phyloP scores from a whole-genome alignment of 2,888 invertebrate species.

The Orthosia gracilis region DNA sequence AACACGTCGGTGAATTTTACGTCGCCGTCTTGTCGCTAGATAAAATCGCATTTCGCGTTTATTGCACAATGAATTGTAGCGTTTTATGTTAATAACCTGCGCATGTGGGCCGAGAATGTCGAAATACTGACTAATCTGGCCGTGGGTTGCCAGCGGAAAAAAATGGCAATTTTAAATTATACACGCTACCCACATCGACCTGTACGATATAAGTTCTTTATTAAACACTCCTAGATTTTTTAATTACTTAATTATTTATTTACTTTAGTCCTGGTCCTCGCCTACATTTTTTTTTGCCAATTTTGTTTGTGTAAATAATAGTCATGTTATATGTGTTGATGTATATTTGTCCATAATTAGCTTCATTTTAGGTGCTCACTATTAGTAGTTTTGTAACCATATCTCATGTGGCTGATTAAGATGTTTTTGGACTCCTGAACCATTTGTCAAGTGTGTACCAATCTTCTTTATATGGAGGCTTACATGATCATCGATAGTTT shows the following conservation, averaged over 20 bases:
- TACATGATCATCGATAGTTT: conserved; percentile 53
- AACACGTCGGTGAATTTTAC: conserved; percentile 75
- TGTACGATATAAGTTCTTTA: conserved; percentile 80
- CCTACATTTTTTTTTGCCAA: conserved; percentile 74
- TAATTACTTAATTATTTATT: conserved; percentile 89
- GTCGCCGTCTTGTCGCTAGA: conserved; percentile 82
- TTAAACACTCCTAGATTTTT: conserved; percentile 83
- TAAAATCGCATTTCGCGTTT: conserved; percentile 88
- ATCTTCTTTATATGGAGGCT: conserved; percentile 52
- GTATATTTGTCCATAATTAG: conserved; percentile 55
- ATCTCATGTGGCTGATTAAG: conserved; percentile 73
- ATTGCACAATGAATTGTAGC: conserved; percentile 89
- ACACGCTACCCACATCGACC: conserved; percentile 86
- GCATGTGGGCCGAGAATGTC: conserved; percentile 87
- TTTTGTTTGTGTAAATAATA: conserved; percentile 58
- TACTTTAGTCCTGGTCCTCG: conserved; percentile 71
- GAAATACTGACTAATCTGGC: conserved; percentile 90
- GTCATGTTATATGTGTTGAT: conserved; percentile 53
- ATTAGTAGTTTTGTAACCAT: conserved; percentile 77
- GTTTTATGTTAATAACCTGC: conserved; percentile 89
- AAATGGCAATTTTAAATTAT: conserved; percentile 91
- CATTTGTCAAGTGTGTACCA: conserved; percentile 70
- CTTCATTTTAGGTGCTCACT: conserved; percentile 70
- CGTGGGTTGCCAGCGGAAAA: conserved; percentile 87
- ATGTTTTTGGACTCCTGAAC: conserved; percentile 74